Conservation (phyloP, 2,888 invertebrate species). For the Suillia variegata region DNA sequence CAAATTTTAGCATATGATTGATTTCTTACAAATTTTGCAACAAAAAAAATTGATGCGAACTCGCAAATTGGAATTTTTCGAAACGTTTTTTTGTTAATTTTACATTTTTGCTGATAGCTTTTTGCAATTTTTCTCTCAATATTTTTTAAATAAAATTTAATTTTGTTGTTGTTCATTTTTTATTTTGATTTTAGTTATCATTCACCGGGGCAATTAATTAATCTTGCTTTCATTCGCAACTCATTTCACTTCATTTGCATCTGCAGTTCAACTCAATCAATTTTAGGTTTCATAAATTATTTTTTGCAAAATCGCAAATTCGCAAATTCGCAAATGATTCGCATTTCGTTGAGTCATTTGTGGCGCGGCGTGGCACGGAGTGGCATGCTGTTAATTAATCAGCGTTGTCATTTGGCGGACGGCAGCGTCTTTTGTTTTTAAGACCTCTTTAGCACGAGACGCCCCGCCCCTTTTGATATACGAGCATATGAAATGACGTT, state of each 20-base stretch:
- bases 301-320: no score
- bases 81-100: no score
- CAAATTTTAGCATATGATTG: no score
- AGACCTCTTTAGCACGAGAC: slow-evolving; percentile 30
- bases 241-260: slow-evolving; percentile 2
- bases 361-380: no score
- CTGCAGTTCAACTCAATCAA: background rate
- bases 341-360: slow-evolving; percentile 32
- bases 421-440: background rate
- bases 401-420: slow-evolving; percentile 36
- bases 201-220: background rate
- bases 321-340: no score
- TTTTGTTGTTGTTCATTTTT: background rate
- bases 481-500: no score
- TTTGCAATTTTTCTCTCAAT: no score
- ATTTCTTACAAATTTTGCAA: no score
- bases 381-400: slow-evolving; percentile 40
- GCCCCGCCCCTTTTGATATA: slow-evolving; percentile 13
- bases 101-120: no score
- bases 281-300: background rate
- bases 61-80: no score
- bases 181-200: background rate
- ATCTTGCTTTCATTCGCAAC: background rate
- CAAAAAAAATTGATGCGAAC: no score
- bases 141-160: no score